Evolutionary conservation across 2,797 vertebrate genomes (phyloP).

Genomic region (Gymnoscopelus braueri): DNA sequence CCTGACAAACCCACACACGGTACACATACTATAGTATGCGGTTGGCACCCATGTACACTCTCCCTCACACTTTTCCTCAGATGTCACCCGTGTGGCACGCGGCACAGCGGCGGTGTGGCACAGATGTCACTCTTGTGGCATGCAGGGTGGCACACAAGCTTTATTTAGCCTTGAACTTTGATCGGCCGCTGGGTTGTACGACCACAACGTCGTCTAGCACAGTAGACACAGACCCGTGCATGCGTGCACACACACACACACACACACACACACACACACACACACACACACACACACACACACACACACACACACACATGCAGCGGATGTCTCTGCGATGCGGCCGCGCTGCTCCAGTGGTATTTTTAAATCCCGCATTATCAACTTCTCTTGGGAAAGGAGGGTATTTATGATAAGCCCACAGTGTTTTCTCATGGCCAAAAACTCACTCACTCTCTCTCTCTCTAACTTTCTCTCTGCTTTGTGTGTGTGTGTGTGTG

Average conservation of each 20-base stretch:
- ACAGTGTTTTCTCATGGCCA: constrained; percentile 18
- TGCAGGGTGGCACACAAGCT: constrained; percentile 43
- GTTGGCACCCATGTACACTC: not conserved
- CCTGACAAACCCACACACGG: not conserved
- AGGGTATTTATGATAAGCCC: not conserved
- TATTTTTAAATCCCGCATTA: constrained; percentile 34
- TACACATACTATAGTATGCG: not conserved
- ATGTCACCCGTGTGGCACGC: constrained; percentile 5
- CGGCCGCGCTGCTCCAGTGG: constrained; percentile 24
- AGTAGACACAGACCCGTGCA: no score
- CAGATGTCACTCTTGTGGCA: constrained; percentile 12
- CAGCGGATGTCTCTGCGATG: no score
- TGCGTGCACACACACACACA: constrained; percentile 18
- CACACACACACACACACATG: constrained; percentile 10
- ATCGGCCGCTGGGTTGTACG: constrained; percentile 27
- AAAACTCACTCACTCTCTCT: constrained; percentile 3
- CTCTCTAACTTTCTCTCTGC: not conserved
- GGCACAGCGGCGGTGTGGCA: not conserved
- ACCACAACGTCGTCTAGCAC: constrained; percentile 36
- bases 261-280: constrained; percentile 16
- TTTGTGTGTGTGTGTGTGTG: not conserved
- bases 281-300: constrained; percentile 1
- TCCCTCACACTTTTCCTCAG: constrained; percentile 3
- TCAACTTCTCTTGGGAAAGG: constrained; percentile 17
- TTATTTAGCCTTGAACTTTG: constrained; percentile 73